A percentile compares a stretch with the other conserved stretches of the same genome.
These are phyloP conservation scores for human (Homo sapiens) DNA, from an alignment of 2,113 vertebrate genomes.

Conservation along the genomic window DNA sequence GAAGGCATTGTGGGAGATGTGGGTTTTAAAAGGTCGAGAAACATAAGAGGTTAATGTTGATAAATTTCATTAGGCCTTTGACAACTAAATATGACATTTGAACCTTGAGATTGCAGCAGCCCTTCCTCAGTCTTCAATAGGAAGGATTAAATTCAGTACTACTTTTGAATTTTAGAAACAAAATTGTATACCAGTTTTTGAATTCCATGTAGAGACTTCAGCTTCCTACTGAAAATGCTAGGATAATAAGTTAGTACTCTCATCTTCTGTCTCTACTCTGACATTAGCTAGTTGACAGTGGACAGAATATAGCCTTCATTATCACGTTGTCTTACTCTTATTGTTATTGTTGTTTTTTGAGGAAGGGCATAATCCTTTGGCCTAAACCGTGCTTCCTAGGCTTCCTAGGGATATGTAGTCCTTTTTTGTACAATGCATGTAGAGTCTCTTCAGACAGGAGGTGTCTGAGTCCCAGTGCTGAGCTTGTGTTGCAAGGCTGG, in stretches of 20 bases:
- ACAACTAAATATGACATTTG: neutral
- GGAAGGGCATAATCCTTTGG: neutral
- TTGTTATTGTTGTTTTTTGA: neutral
- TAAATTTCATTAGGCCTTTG: neutral
- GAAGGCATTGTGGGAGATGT: neutral
- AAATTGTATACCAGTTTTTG: neutral
- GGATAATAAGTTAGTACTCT: neutral
- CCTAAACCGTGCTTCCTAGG: neutral
- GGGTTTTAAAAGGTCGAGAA: neutral
- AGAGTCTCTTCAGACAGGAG: neutral
- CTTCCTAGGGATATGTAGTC: neutral
- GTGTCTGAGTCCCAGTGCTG: neutral
- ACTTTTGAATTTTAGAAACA: neutral
- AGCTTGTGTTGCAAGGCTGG: neutral
- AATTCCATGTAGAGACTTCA: neutral
- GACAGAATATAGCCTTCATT: neutral
- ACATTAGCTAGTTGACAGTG: neutral
- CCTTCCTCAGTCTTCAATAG: neutral
- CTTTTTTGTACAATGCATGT: neutral
- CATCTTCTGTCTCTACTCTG: accelerated
- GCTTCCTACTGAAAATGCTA: neutral
- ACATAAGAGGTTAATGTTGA: neutral
- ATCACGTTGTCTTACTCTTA: neutral
- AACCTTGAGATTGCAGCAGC: too few species aligned
- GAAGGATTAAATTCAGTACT: neutral